Conservation (phyloP, 2,113 vertebrate genomes). For the Syrmaticus mikado region DNA sequence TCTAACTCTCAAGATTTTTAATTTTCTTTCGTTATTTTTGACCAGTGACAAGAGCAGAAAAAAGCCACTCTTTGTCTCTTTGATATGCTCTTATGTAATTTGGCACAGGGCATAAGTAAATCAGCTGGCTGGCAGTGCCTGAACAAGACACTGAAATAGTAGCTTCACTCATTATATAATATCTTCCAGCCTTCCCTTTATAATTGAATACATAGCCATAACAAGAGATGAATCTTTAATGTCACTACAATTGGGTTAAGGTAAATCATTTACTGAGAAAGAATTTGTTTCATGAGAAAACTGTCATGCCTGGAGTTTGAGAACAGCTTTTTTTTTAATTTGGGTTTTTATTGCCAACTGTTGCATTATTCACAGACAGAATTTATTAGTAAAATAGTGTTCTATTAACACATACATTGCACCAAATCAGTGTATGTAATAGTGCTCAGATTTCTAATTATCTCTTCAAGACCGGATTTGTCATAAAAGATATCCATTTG, state of each 20-base stretch:
- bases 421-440: neutral
- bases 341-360: neutral
- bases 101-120: neutral
- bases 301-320: neutral
- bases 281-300: neutral
- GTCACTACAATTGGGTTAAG: neutral
- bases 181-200: slow-evolving; percentile 1
- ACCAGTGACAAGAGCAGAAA: neutral
- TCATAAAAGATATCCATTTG: neutral
- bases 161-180: neutral
- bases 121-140: neutral
- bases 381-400: neutral
- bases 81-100: neutral
- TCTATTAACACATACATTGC: neutral
- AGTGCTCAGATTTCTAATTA: neutral
- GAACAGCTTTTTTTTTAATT: neutral
- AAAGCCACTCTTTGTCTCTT: neutral
- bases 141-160: neutral
- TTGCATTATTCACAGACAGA: neutral
- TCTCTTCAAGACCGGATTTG: neutral
- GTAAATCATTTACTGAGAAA: neutral
- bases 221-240: slow-evolving; percentile 22
- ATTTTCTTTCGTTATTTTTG: neutral
- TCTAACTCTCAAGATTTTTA: neutral
- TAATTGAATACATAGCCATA: slow-evolving; percentile 11